Evolutionary conservation across 2,888 invertebrate genomes (phyloP), one percentile per base, ranked within the genome.

Genomic region (Polyploca ridens): DNA sequence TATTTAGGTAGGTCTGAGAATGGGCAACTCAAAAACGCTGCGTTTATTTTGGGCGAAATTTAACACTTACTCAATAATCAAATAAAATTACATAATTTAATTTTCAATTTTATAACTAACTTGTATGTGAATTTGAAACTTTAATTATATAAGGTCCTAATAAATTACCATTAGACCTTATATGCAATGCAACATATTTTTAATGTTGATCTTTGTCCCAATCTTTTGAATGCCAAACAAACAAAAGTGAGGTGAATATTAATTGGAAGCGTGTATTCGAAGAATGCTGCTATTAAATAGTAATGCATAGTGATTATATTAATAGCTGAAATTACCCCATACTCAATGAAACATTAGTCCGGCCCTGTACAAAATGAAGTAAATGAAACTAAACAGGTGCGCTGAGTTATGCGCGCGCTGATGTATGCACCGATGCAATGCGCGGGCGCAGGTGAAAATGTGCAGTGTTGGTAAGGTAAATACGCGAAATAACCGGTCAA

Each of bases 311-410:
- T 58, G 14, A 14, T 58, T 0, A 6, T 33, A 8, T 33, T n/a
- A 13, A 49, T 49, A 49, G 49, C 16, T 49, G 3, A 46, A 19
- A 10, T 19, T 54, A 14, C 54, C 54, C 54, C 19, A 19, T 16
- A 3, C 19, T 7, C 54, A 58, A 8, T 14, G 14, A 13, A 57
- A 33, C 54, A 49, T 33, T 33, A 62, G 54, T 33, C 35, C 19
- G 7, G 10, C 61, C n/a, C 63, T 63, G 63, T 61, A 66, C 65
- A 70, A 74, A 54, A 54, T 8, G 54, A 54, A 54, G 54, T 54
- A 54, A 54, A 74, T 74, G 79, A 80, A 71, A 77, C 74, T 72
- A 78, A 79, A 70, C 80, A 80, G 80, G 78, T 79, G 80, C 69
- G 66, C 66, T 63, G 64, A 77, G 68, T 71, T 70, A 72, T 70